Conservation (phyloP, 2,888 invertebrate genomes). For the Holacanthella duospinosa region DNA sequence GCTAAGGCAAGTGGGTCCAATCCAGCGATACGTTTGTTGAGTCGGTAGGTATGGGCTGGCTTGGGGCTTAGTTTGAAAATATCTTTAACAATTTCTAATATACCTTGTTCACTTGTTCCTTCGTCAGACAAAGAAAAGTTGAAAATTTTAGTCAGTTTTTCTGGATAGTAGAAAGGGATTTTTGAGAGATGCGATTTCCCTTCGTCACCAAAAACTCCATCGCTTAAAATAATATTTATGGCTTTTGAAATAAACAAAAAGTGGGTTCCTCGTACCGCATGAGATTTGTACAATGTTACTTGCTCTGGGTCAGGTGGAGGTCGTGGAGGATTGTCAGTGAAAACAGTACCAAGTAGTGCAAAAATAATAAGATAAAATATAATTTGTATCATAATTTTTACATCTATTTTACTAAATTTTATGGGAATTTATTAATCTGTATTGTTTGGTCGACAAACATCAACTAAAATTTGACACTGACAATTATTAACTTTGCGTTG, state of each 20-base stretch:
- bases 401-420: too few species aligned
- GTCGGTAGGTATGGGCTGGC: background rate
- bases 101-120: background rate
- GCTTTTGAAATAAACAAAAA: background rate
- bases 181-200: too few species aligned
- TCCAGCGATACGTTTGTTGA: background rate
- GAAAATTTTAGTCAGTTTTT: background rate
- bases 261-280: background rate
- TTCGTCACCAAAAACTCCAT: too few species aligned
- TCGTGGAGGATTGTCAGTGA: background rate
- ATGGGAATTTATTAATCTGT: too few species aligned
- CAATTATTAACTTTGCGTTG: too few species aligned
- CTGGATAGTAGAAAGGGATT: background rate
- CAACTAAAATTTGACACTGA: too few species aligned
- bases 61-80: background rate
- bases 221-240: background rate
- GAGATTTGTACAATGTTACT: background rate
- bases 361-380: too few species aligned
- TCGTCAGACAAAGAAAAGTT: background rate
- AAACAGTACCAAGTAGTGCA: too few species aligned
- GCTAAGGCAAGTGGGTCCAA: conserved; percentile 18
- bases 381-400: too few species aligned
- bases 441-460: too few species aligned
- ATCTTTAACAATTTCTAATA: background rate
- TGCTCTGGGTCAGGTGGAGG: background rate